A percentile compares a stretch with the other conserved stretches of the same genome.
Conservation (phyloP, 2,888 invertebrate genomes). For the Tupiocoris notatus region DNA sequence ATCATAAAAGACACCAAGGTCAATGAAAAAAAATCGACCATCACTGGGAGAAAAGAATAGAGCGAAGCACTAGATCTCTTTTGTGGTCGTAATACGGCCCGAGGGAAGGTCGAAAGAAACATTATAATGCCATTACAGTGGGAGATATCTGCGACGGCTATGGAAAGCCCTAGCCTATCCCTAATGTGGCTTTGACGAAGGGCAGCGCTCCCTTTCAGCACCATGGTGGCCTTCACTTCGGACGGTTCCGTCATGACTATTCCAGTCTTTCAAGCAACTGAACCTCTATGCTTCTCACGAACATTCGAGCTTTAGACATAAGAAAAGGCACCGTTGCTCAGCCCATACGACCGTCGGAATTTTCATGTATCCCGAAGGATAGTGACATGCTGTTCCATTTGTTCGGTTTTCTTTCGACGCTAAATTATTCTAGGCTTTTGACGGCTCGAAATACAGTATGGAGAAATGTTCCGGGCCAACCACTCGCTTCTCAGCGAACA, state of each 20-base stretch:
- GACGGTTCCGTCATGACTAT: background rate
- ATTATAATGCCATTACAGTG: constrained; percentile 29
- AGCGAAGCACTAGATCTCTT: background rate
- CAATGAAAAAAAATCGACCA: background rate
- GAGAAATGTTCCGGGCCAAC: no score
- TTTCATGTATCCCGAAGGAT: no score
- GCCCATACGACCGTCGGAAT: no score
- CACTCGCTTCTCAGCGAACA: no score
- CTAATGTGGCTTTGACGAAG: constrained; percentile 27
- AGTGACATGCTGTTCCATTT: no score
- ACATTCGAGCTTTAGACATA: background rate
- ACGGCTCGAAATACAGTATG: no score
- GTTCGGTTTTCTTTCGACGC: no score
- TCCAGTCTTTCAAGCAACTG: background rate
- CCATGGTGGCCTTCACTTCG: background rate
- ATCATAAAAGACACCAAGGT: background rate
- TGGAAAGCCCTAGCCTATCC: background rate
- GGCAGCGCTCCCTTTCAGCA: background rate
- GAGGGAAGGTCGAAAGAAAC: constrained; percentile 21
- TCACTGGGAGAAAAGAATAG: background rate
- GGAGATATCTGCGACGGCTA: constrained; percentile 24
- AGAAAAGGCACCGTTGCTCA: background rate
- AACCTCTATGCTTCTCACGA: background rate
- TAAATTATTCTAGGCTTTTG: no score
- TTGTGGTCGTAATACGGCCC: background rate